Conservation (phyloP, 2,113 vertebrate species). For the Cyprichromis sp. region DNA sequence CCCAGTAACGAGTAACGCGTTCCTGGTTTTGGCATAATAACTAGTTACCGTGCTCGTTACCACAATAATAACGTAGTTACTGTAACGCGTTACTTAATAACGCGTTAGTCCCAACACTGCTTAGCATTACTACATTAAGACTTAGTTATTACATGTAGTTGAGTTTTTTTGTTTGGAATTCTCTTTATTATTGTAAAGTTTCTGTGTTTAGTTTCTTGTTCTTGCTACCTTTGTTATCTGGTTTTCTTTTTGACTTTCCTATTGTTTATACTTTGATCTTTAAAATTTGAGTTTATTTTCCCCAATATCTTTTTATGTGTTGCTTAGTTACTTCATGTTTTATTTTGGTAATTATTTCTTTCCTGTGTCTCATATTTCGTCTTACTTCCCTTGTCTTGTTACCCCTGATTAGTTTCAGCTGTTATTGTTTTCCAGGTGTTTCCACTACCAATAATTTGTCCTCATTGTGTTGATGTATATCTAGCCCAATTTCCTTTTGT, state of each 20-base stretch:
- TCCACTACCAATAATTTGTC: background rate
- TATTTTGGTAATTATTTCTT: background rate
- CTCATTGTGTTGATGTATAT: background rate
- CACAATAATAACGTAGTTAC: no score
- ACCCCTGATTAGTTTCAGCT: background rate
- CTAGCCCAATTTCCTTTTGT: background rate
- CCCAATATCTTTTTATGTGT: background rate
- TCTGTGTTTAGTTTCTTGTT: background rate
- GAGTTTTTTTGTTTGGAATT: background rate
- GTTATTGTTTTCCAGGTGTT: background rate
- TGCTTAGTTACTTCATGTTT: background rate
- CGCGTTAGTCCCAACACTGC: background rate
- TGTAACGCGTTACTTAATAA: no score
- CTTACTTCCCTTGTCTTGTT: background rate
- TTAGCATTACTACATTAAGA: background rate
- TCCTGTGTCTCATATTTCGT: background rate
- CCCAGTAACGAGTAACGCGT: no score
- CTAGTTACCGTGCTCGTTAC: no score
- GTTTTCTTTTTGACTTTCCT: background rate
- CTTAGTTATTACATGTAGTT: background rate
- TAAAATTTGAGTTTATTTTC: background rate
- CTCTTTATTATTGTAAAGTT: background rate
- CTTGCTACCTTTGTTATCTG: background rate
- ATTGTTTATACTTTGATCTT: background rate
- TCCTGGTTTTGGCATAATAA: no score